Evolutionary conservation across 92 coral and sea anemone species (phyloP).

Genomic region (Chrysogorgia sp.): DNA sequence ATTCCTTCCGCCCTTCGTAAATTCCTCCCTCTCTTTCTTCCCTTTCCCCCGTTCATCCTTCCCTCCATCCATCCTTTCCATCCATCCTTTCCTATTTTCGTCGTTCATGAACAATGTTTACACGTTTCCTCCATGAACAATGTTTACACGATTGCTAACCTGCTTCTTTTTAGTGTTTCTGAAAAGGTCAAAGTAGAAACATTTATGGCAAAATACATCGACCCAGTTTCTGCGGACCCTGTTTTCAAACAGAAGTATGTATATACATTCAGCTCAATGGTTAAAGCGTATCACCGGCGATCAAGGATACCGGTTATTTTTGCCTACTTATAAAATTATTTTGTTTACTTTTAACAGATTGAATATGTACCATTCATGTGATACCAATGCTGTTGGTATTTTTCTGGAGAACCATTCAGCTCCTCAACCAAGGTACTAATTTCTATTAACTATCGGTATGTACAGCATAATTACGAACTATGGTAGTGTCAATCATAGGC

Average conservation of each 20-base stretch:
- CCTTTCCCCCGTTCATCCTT: too few relatives aligned
- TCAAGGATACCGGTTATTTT: background rate
- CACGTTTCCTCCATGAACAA: too few relatives aligned
- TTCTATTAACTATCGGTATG: too few relatives aligned
- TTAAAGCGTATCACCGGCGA: background rate
- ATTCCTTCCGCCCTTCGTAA: too few relatives aligned
- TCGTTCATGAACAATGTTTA: too few relatives aligned
- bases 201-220: conserved; percentile 73
- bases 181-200: conserved; percentile 66
- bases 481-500: too few relatives aligned
- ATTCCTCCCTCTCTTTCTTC: too few relatives aligned
- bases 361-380: conserved; percentile 64
- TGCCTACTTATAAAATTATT: background rate
- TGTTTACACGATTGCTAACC: too few relatives aligned
- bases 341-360: conserved; percentile 51
- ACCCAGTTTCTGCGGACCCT: conserved; percentile 75
- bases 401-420: conserved; percentile 78
- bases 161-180: conserved; percentile 79
- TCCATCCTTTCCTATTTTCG: too few relatives aligned
- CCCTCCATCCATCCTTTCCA: too few relatives aligned
- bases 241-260: conserved; percentile 79
- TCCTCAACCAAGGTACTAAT: conserved; percentile 67
- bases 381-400: conserved; percentile 56
- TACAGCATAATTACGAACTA: too few relatives aligned
- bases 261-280: background rate